These are phyloP conservation scores for Urocynchramus pylzowi DNA, from an alignment of 2,113 vertebrate species.

Conservation along the genomic window DNA sequence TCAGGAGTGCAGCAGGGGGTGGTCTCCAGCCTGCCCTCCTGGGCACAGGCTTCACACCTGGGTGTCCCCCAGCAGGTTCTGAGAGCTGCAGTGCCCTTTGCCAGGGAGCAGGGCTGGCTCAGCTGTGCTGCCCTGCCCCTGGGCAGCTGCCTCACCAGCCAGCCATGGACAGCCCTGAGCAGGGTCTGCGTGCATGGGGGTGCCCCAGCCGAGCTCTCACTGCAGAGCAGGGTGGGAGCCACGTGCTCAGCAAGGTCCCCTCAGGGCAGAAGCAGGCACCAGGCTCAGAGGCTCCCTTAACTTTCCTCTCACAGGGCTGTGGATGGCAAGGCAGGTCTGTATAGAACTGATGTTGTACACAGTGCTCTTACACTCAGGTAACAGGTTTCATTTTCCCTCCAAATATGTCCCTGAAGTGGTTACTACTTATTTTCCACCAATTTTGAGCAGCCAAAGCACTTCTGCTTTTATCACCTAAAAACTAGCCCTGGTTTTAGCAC, in stretches of 20 bases:
- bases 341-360: rapidly evolving
- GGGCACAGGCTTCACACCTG: neutral
- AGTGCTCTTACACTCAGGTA: neutral
- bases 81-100: neutral
- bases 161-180: neutral
- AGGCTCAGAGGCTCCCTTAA: neutral
- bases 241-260: neutral
- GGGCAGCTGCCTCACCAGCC: neutral
- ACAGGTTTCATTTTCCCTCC: neutral
- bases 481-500: neutral
- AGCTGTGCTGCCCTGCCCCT: neutral
- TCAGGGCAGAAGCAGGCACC: neutral
- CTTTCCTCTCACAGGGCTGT: neutral
- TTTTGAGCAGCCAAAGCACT: neutral
- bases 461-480: neutral
- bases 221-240: neutral
- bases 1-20: rapidly evolving
- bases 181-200: neutral
- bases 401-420: neutral
- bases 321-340: neutral
- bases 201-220: neutral
- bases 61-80: rapidly evolving
- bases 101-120: neutral
- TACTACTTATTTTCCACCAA: neutral
- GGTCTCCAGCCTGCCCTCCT: neutral